Evolutionary conservation across 2,888 invertebrate species (phyloP), one percentile per base, ranked within the genome.

Genomic region (Alloscopus bannaensis): DNA sequence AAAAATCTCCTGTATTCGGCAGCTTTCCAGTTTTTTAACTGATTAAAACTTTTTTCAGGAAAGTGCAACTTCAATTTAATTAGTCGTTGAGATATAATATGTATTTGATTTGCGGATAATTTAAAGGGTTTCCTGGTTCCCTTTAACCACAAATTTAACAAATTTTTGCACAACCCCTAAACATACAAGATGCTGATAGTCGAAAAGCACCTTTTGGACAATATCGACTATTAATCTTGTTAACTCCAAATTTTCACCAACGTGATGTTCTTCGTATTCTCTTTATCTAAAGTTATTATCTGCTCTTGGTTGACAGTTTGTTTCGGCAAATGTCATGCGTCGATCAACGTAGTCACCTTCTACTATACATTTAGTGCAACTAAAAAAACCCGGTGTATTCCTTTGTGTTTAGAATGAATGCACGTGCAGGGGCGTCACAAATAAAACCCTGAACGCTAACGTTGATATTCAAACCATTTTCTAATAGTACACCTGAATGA

Each of bases 111-210:
- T 24, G 57, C 26, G 2, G 57, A 20, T 26, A 77, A 26, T 22
- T 66, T 55, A 59, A 45, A 31, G 11, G 22, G 18, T 11, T 50
- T 16, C 11, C 55, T 57, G n/a, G 11, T 62, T 18, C 72, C 66
- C 18, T 24, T 18, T n/a, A 55, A 2, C 72, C 80, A 80, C 24
- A 62, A 8, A 11, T n/a, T 72, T 16, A 8, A 80, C 4, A 31
- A 82, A 50, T 42, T 80, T 82, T 26, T 72, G 40, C 40, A 69
- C 72, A n/a, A 80, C 73, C 4, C 82, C 82, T 57, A 82, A 20
- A 45, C 82, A 82, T 2, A 76, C 45, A 16, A 80, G 40, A 60
- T 82, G 82, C 71, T 80, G 80, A 26, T 82, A 82, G 36, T 82
- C 82, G n/a, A 80, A 42, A 1, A 77, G 77, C 16, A 80, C 36